phyloP scores from a whole-genome alignment of 2,797 vertebrate species.

The Sciurus vulgaris region DNA sequence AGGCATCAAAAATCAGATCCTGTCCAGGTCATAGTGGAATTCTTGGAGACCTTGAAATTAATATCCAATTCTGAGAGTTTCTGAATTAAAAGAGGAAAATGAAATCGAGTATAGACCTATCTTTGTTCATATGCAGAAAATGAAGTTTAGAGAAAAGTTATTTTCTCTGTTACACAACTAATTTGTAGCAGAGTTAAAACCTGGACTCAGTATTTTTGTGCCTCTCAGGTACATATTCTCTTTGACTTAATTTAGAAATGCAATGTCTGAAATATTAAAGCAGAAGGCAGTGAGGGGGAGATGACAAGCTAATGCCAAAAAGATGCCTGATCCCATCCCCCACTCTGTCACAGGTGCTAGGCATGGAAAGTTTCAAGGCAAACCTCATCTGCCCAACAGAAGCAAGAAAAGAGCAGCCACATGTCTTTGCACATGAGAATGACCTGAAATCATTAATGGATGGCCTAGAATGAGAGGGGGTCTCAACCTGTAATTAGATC shows the following conservation, averaged over 20 bases:
- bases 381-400: neutral
- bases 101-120: neutral
- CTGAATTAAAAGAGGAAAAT: neutral
- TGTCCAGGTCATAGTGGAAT: neutral
- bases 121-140: neutral
- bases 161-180: neutral
- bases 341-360: neutral
- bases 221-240: neutral
- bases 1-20: too few species aligned
- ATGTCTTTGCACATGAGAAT: neutral
- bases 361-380: neutral
- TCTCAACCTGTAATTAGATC: neutral
- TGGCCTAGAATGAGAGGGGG: neutral
- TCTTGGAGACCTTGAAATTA: neutral
- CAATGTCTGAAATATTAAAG: neutral
- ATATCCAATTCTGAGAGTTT: neutral
- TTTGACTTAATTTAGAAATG: conserved; percentile 13
- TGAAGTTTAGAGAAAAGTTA: neutral
- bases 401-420: neutral
- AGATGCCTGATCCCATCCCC: neutral
- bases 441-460: neutral
- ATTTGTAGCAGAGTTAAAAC: conserved; percentile 12
- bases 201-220: neutral
- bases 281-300: neutral
- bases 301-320: neutral